Conservation (phyloP, 2,888 invertebrate genomes). For the Nematopogon swammerdamellus region DNA sequence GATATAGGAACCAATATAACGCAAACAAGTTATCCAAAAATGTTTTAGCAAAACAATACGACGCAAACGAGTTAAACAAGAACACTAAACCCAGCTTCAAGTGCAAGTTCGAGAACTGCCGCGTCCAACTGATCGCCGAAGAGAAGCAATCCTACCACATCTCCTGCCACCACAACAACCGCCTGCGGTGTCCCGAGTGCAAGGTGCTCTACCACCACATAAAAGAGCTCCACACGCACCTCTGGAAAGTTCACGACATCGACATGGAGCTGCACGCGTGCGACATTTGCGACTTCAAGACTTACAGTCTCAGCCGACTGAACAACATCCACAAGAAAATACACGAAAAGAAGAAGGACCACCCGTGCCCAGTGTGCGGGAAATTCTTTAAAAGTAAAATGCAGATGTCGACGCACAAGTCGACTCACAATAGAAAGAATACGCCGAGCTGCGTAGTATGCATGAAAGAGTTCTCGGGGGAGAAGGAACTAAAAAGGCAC, state of each 20-base stretch:
- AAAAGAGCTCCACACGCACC: constrained; percentile 70
- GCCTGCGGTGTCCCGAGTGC: constrained; percentile 66
- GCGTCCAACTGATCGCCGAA: constrained; percentile 51
- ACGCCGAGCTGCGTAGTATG: too few species aligned
- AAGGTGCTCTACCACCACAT: constrained; percentile 52
- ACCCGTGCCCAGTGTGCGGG: constrained; percentile 63
- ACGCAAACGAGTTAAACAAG: too few species aligned
- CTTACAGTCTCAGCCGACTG: constrained; percentile 65
- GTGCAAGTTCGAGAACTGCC: constrained; percentile 56
- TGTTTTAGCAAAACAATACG: too few species aligned
- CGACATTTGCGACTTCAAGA: constrained; percentile 71
- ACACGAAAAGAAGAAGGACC: constrained; percentile 64
- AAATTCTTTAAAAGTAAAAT: constrained; percentile 78
- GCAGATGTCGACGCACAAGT: constrained; percentile 74
- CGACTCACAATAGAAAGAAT: too few species aligned
- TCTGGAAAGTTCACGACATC: constrained; percentile 74
- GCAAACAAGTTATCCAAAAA: too few species aligned
- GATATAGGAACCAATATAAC: too few species aligned
- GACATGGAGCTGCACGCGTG: constrained; percentile 80
- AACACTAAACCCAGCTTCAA: too few species aligned
- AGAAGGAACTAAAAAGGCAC: constrained; percentile 50
- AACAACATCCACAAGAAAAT: constrained; percentile 73
- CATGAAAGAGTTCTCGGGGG: constrained; percentile 53
- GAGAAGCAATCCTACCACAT: constrained; percentile 63
- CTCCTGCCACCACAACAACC: constrained; percentile 55